phyloP scores from a whole-genome alignment of 2,888 invertebrate genomes.

The Eurois occulta region DNA sequence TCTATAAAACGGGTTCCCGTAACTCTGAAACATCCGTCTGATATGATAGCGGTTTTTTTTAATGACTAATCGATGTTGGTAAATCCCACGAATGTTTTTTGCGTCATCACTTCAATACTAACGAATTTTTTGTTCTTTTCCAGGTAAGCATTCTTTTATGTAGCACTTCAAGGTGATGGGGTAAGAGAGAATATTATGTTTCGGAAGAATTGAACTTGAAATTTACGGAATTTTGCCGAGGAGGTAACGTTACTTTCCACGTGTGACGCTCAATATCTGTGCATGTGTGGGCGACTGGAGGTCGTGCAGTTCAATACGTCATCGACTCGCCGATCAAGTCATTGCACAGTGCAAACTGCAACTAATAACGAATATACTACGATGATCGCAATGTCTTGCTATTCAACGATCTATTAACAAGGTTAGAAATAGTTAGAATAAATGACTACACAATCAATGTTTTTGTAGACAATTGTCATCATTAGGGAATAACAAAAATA shows the following conservation, averaged over 20 bases:
- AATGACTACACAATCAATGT: neutral
- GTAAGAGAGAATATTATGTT: slow-evolving; percentile 73
- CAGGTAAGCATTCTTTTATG: slow-evolving; percentile 75
- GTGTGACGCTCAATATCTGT: slow-evolving; percentile 63
- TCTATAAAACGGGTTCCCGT: slow-evolving; percentile 60
- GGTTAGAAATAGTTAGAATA: slow-evolving; percentile 3
- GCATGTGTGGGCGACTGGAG: slow-evolving; percentile 68
- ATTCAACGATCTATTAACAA: neutral
- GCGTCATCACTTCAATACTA: slow-evolving; percentile 61
- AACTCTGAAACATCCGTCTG: slow-evolving; percentile 66
- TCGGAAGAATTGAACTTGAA: slow-evolving; percentile 55
- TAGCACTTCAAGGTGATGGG: slow-evolving; percentile 53
- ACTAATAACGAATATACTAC: slow-evolving; percentile 44
- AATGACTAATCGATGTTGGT: slow-evolving; percentile 51
- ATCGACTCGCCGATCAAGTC: slow-evolving; percentile 62
- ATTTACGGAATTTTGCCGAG: slow-evolving; percentile 59
- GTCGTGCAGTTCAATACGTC: slow-evolving; percentile 68
- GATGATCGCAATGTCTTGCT: neutral
- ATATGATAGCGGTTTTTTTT: slow-evolving; percentile 61
- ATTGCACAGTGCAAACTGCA: slow-evolving; percentile 60
- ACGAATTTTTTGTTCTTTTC: slow-evolving; percentile 70
- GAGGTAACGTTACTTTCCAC: slow-evolving; percentile 66
- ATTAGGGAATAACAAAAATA: neutral
- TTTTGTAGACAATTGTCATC: neutral
- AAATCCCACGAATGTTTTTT: slow-evolving; percentile 41